Base-by-base conservation (phyloP, 2,113 vertebrate species). In the Lates calcarifer region DNA sequence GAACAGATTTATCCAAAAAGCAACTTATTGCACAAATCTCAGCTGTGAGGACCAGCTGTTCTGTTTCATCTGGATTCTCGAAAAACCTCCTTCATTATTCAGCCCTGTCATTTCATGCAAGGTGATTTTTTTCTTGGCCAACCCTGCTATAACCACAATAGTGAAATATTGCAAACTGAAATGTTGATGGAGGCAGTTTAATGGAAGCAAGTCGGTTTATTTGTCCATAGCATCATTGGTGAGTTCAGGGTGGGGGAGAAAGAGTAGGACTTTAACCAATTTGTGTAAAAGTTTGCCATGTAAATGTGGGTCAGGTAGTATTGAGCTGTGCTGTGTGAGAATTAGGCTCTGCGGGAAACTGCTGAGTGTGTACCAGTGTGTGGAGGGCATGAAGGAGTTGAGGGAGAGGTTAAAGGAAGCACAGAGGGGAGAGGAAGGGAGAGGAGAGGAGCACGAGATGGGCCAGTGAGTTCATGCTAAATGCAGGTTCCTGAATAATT, bases 401-500 rank as follows among this genome's bases (percentile, higher is more conserved):
- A 81, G 18, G 57, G 39, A 60, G 53, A 41, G 20, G 83, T 69
- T 82, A 79, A 71, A 70, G 13, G 56, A 63, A 69, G 56, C 10
- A 33, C 3, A 24, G 81, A 31, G 11, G 15, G n/a, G 55, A 75
- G 17, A 15, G n/a, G 39, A 26, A 20, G n/a, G 18, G 45, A 79
- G 31, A 60, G 62, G 64, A 61, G 67, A 72, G 31, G 51, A 55
- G 29, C 35, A 70, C n/a, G 62, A 37, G 77, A 68, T 49, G 72
- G 75, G 73, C 83, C 24, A 86, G 66, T 4, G 71, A 78, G 92
- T 91, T 90, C 80, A 89, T 83, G 71, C 80, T 90, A 88, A 89
- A 90, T 78, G 74, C 57, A 82, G 83, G 53, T 77, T 82, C 65
- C 29, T 92, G 61, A 92, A 92, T 92, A 84, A 93, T 93, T 90